Conservation (phyloP, 1,140 invertebrate species). For the Lepidostoma basale region DNA sequence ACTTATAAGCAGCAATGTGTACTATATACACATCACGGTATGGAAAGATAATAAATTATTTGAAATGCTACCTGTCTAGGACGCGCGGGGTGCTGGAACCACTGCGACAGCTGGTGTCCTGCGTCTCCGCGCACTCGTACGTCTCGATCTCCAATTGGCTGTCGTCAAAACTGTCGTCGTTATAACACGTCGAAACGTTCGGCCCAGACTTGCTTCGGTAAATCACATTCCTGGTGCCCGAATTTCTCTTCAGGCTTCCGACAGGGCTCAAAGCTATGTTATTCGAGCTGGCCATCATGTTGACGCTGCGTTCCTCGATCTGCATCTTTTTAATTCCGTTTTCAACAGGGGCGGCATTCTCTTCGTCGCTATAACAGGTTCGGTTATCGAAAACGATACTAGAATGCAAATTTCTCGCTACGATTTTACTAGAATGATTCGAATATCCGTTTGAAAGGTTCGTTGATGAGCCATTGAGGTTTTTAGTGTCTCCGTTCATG, state of each 20-base stretch:
- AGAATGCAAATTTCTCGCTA: slow-evolving; percentile 42
- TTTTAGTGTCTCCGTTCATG: neutral
- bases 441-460: neutral
- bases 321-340: slow-evolving; percentile 33
- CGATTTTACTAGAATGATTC: slow-evolving; percentile 29
- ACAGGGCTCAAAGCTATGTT: slow-evolving; percentile 46
- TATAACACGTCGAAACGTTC: slow-evolving; percentile 40
- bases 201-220: slow-evolving; percentile 48
- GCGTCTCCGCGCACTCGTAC: slow-evolving; percentile 52
- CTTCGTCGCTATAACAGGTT: slow-evolving; percentile 35
- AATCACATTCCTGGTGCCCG: slow-evolving; percentile 42
- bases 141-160: slow-evolving; percentile 47
- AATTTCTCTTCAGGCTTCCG: slow-evolving; percentile 48
- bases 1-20: neutral
- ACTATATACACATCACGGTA: no score
- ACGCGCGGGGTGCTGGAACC: slow-evolving; percentile 21
- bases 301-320: slow-evolving; percentile 55
- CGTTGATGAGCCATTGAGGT: neutral
- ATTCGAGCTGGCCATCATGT: slow-evolving; percentile 53
- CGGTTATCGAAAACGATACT: slow-evolving; percentile 42
- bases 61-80: neutral
- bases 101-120: slow-evolving; percentile 38
- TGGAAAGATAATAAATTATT: neutral
- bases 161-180: slow-evolving; percentile 52
- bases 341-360: slow-evolving; percentile 23